Evolutionary conservation across 2,113 vertebrate species (phyloP).

Genomic region (Coryphaenoides rupestris): DNA sequence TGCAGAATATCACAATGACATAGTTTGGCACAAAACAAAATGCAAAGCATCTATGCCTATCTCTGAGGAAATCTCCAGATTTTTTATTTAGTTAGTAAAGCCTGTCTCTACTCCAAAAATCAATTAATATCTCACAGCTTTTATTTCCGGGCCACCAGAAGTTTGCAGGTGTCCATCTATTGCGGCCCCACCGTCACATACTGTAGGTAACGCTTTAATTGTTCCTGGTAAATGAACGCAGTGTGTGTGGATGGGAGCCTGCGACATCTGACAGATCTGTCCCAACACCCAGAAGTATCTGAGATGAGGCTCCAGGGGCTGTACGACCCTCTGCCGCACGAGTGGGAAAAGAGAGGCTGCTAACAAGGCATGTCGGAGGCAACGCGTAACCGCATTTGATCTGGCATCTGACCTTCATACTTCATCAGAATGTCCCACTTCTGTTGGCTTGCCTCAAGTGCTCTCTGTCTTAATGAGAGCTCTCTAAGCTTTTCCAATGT

Average conservation of each 20-base stretch:
- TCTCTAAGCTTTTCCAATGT: too few relatives aligned
- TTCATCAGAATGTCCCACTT: not conserved
- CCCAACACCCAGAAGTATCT: not conserved
- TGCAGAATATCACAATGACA: not conserved
- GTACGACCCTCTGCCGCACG: not conserved
- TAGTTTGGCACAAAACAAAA: constrained; percentile 9
- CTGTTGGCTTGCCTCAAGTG: not conserved
- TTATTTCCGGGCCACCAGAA: not conserved
- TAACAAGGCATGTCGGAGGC: too few relatives aligned
- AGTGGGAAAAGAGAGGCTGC: too few relatives aligned
- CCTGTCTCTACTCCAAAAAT: not conserved
- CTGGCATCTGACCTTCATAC: not conserved
- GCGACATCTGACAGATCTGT: not conserved
- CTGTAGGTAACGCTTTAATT: not conserved
- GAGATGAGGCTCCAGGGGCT: not conserved
- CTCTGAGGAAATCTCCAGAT: not conserved
- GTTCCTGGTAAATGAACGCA: not conserved
- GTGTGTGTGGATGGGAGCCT: not conserved
- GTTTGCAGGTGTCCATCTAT: not conserved
- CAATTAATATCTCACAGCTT: not conserved
- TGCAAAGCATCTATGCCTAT: not conserved
- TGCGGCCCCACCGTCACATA: too few relatives aligned
- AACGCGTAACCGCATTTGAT: not conserved
- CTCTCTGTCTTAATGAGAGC: not conserved
- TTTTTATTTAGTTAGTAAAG: not conserved